Evolutionary conservation across 1,140 invertebrate species (phyloP).

Genomic region (Bombyx mandarina): DNA sequence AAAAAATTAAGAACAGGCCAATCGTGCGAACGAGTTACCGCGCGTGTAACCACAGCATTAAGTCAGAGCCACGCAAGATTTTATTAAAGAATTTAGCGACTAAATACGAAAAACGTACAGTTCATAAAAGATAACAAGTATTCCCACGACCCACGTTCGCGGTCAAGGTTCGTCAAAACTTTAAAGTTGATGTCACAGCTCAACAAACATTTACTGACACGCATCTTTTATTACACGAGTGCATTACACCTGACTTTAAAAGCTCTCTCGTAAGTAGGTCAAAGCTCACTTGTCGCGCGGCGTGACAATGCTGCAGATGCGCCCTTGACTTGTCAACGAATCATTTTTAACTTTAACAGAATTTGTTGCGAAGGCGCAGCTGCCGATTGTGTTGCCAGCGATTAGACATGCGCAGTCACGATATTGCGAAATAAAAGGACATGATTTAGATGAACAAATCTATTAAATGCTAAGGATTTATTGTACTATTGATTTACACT

Average conservation of each 20-base stretch:
- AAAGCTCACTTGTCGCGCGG: conserved; percentile 6
- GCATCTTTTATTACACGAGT: too few relatives aligned
- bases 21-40: too few relatives aligned
- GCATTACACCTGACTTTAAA: neutral
- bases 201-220: conserved; percentile 1
- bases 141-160: too few relatives aligned
- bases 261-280: conserved; percentile 3
- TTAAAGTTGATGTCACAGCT: neutral
- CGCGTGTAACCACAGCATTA: too few relatives aligned
- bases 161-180: too few relatives aligned
- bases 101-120: too few relatives aligned
- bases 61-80: too few relatives aligned
- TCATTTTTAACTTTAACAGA: conserved; percentile 27
- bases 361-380: conserved; percentile 16
- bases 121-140: too few relatives aligned
- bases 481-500: too few relatives aligned
- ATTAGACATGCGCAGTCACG: conserved; percentile 32
- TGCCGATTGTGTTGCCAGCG: conserved; percentile 23
- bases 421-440: conserved; percentile 25
- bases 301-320: conserved; percentile 5
- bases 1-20: too few relatives aligned
- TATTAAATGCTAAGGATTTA: too few relatives aligned
- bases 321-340: conserved; percentile 22
- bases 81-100: too few relatives aligned
- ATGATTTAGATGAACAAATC: neutral